Evolutionary conservation across 2,113 vertebrate genomes (phyloP), one percentile per base, ranked within the genome.

Genomic region (Calyptomena viridis): DNA sequence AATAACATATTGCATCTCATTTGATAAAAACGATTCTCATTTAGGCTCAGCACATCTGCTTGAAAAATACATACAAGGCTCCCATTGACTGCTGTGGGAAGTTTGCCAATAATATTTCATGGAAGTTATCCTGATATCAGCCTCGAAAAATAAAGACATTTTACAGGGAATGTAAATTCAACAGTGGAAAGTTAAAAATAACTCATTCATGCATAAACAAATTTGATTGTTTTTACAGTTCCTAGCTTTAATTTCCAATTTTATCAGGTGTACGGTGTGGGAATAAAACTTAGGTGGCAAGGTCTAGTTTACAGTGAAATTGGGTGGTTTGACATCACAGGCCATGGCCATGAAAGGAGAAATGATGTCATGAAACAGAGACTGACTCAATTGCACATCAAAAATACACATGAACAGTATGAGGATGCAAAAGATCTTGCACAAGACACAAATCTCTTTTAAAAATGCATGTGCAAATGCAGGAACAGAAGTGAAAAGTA

Each of bases 11-110:
- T 87, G 69, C 59, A 86, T 68, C 44, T 72, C 55, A 59, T 86
- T 75, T 92, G 68, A 95, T 84, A 92, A 27, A 92, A 85, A 87
- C 84, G 17, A 87, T 84, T 78, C 77, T 90, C 73, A 46, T 84
- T 97, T 91, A 94, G 87, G 71, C 52, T 92, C 50, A 90, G 76
- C 88, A 96, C 84, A 92, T 96, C 85, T 94, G 87, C 82, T 93
- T 87, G 86, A 89, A 96, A 96, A 96, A 92, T 31, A 88, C 60
- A 78, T 90, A 96, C 92, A 94, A 95, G 64, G 87, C 44, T 96
- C 72, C 72, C 79, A 96, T 88, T 95, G 93, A 95, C 68, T 77
- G 92, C 73, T 80, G 15, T 0, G 47, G 93, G 90, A 94, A 95
- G 58, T 49, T 92, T 87, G 87, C 94, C 94, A 96, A 91, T 62